Conservation (phyloP, 2,113 vertebrate genomes). For the Willisornis vidua region DNA sequence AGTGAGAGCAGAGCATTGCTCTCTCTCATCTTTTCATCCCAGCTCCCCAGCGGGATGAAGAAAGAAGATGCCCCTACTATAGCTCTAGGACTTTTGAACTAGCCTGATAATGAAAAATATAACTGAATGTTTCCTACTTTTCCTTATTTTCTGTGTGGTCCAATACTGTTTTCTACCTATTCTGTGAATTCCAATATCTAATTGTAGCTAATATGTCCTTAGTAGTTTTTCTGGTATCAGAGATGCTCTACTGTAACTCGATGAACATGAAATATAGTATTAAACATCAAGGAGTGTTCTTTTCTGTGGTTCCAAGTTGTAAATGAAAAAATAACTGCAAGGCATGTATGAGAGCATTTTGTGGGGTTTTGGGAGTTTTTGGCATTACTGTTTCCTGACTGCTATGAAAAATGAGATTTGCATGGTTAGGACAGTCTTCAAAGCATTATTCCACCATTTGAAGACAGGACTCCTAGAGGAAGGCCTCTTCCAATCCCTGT, state of each 20-base stretch:
- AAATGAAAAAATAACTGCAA: neutral
- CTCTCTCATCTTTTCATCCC: neutral
- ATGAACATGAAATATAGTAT: neutral
- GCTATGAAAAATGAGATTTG: conserved; percentile 10
- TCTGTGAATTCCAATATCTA: conserved; percentile 29
- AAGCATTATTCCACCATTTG: neutral
- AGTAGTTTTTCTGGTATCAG: neutral
- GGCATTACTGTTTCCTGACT: neutral
- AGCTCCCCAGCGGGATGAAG: neutral
- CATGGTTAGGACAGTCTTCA: neutral
- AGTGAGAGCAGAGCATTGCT: neutral
- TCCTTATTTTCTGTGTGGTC: neutral
- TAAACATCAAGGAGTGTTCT: neutral
- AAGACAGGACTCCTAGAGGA: neutral
- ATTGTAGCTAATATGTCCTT: neutral
- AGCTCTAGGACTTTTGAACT: neutral
- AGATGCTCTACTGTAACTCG: neutral
- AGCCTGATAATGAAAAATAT: neutral
- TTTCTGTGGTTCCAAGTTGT: neutral
- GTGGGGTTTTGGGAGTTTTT: neutral
- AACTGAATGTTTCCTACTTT: neutral
- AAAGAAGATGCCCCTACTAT: neutral
- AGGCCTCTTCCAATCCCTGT: neutral
- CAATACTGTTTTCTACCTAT: neutral
- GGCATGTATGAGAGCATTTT: neutral